phyloP scores from a whole-genome alignment of 2,888 invertebrate species.

The Athripsodes cinereus region DNA sequence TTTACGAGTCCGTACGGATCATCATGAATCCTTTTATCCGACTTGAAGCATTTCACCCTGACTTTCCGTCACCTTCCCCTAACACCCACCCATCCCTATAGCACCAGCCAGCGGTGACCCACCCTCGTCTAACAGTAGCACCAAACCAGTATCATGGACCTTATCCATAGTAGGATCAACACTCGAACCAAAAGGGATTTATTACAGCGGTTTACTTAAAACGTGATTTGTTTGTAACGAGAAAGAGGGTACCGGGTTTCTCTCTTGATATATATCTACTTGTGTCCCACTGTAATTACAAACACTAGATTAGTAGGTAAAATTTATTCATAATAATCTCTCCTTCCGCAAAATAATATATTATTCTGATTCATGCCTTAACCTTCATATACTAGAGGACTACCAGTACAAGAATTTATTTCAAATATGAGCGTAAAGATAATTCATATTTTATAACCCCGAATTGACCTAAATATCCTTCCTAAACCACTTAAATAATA shows the following conservation, averaged over 20 bases:
- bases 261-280: neutral
- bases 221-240: slow-evolving; percentile 2
- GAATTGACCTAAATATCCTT: too few species aligned
- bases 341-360: neutral
- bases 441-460: too few species aligned
- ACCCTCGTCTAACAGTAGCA: neutral
- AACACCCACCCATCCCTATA: neutral
- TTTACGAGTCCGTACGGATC: slow-evolving; percentile 24
- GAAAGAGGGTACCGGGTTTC: neutral
- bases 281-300: neutral
- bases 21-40: slow-evolving; percentile 22
- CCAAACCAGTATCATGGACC: neutral
- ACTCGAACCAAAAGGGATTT: slow-evolving; percentile 4
- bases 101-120: neutral
- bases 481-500: too few species aligned
- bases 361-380: neutral
- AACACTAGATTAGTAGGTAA: neutral
- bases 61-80: slow-evolving; percentile 10
- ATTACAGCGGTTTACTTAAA: neutral
- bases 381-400: neutral
- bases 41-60: slow-evolving; percentile 6
- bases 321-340: neutral
- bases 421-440: too few species aligned
- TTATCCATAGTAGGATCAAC: slow-evolving; percentile 4
- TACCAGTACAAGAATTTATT: too few species aligned